Conservation (phyloP, 2,797 vertebrate species). For the Tapirus indicus region DNA sequence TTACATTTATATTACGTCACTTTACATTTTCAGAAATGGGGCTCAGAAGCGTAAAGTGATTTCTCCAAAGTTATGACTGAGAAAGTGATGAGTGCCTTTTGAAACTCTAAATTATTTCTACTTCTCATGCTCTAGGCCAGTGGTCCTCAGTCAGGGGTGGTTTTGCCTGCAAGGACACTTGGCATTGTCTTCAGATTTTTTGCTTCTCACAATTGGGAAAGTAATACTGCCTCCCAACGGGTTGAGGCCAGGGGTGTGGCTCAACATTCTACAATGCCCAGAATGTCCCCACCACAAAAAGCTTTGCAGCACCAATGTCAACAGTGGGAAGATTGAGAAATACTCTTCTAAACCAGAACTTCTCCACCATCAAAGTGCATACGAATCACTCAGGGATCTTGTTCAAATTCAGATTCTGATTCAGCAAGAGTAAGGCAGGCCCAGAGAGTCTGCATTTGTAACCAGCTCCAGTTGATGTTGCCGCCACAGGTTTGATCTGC, state of each 20-base stretch:
- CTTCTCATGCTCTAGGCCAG: not conserved
- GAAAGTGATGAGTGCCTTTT: not conserved
- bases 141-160: rapidly evolving
- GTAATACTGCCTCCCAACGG: not conserved
- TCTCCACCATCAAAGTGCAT: not conserved
- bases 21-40: not conserved
- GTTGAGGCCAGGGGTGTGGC: not conserved
- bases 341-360: not conserved
- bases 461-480: not conserved
- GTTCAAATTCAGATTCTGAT: not conserved
- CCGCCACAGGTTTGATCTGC: not conserved
- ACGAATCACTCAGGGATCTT: not conserved
- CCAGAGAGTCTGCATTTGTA: not conserved
- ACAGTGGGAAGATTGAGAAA: not conserved
- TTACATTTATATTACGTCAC: too few species aligned
- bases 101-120: not conserved
- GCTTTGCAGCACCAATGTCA: not conserved
- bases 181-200: not conserved
- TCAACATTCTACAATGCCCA: not conserved
- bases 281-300: not conserved
- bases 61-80: not conserved
- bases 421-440: not conserved
- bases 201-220: not conserved
- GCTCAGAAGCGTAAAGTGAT: not conserved
- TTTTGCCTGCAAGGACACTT: not conserved